Evolutionary conservation across 2,888 invertebrate genomes (phyloP).

Genomic region (Synergus laeviventris): DNA sequence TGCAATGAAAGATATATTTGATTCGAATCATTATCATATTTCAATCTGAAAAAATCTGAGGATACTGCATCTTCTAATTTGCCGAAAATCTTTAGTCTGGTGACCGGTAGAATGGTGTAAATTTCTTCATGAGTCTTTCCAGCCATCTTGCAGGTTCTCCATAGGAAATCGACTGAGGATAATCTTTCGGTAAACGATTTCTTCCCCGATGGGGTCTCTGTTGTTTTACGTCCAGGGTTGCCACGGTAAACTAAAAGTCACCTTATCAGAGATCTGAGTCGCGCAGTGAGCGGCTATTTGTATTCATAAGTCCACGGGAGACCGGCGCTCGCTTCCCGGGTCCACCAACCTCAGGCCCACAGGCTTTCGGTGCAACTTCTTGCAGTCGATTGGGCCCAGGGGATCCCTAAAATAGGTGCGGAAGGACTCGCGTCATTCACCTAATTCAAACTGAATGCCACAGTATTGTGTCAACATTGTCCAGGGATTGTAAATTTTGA

Average conservation of each 20-base stretch:
- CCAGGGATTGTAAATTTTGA: not conserved
- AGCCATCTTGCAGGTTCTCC: constrained; percentile 54
- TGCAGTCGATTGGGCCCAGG: constrained; percentile 53
- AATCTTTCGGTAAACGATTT: constrained; percentile 54
- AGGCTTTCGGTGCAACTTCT: constrained; percentile 48
- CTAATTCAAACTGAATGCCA: constrained; percentile 6
- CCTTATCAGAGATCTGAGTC: constrained; percentile 75
- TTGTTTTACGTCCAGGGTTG: constrained; percentile 50
- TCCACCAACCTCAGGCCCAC: constrained; percentile 45
- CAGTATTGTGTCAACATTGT: constrained; percentile 22
- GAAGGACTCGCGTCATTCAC: constrained; percentile 55
- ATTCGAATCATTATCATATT: not conserved
- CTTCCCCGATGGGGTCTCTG: constrained; percentile 45
- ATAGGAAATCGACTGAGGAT: constrained; percentile 52
- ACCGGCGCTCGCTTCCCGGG: constrained; percentile 70
- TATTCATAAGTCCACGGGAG: constrained; percentile 76
- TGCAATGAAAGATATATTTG: not conserved
- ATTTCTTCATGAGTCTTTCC: constrained; percentile 40
- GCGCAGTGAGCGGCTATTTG: constrained; percentile 76
- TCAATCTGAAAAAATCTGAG: not conserved
- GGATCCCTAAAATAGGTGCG: constrained; percentile 57
- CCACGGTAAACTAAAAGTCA: constrained; percentile 54
- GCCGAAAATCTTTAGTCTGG: not conserved
- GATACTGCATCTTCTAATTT: no score
- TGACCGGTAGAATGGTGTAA: not conserved